phyloP scores from a whole-genome alignment of 2,797 vertebrate species.

The Crocodylus rhombifer region DNA sequence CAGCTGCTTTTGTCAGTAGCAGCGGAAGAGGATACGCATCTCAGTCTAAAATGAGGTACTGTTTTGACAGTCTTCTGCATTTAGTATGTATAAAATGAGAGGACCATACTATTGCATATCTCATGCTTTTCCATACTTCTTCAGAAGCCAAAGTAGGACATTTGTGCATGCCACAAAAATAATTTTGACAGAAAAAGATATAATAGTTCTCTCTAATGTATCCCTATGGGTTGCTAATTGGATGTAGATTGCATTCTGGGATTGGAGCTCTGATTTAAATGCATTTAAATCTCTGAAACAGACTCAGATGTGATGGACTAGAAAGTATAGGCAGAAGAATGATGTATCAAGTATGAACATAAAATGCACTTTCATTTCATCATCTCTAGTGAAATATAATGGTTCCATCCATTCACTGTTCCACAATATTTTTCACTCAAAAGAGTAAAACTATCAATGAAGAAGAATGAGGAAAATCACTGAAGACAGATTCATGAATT shows the following conservation, averaged over 20 bases:
- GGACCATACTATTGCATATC: conserved; percentile 57
- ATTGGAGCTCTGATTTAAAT: conserved; percentile 62
- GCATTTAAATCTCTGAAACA: conserved; percentile 72
- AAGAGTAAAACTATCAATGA: conserved; percentile 36
- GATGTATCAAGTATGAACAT: conserved; percentile 73
- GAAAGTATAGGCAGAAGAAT: conserved; percentile 65
- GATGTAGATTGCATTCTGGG: conserved; percentile 60
- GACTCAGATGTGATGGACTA: conserved; percentile 61
- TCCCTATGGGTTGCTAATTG: conserved; percentile 66
- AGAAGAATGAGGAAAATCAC: background rate
- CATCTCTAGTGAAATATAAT: conserved; percentile 66
- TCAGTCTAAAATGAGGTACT: background rate
- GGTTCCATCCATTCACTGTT: conserved; percentile 42
- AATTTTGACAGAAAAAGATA: conserved; percentile 79
- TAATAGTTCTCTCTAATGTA: conserved; percentile 76
- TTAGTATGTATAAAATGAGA: conserved; percentile 47
- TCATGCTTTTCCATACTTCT: conserved; percentile 58
- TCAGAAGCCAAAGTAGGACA: conserved; percentile 74
- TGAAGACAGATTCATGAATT: background rate
- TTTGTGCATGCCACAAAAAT: conserved; percentile 71
- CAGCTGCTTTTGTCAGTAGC: conserved; percentile 13
- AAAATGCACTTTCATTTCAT: conserved; percentile 70
- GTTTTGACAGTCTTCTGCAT: conserved; percentile 47
- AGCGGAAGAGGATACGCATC: conserved; percentile 19
- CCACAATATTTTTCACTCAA: background rate